Conservation (phyloP, 2,888 invertebrate species). For the Drosophila sordidapex region DNA sequence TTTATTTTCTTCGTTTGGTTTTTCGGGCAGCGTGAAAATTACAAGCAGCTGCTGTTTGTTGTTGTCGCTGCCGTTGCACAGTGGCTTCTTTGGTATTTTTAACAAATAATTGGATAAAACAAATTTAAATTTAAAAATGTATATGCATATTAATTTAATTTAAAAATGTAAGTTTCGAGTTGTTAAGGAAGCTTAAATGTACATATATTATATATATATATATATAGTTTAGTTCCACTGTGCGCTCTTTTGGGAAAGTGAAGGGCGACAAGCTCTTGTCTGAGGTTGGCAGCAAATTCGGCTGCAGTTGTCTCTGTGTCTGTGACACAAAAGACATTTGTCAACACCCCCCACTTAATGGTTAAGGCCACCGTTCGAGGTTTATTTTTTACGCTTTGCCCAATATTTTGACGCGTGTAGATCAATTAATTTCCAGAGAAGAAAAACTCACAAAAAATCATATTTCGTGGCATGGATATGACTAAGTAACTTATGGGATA, state of each 20-base stretch:
- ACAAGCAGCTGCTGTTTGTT: conserved; percentile 70
- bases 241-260: conserved; percentile 35
- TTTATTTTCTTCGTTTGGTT: conserved; percentile 6
- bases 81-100: conserved; percentile 5
- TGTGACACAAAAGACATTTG: conserved; percentile 77
- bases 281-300: conserved; percentile 27
- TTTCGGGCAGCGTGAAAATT: conserved; percentile 73
- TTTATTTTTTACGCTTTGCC: conserved; percentile 15
- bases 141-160: not conserved
- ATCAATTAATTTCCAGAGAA: conserved; percentile 64
- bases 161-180: not conserved
- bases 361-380: conserved; percentile 30
- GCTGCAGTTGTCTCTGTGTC: conserved; percentile 35
- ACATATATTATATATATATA: rapidly evolving
- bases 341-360: conserved; percentile 78
- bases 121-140: not conserved
- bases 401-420: conserved; percentile 77
- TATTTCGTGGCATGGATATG: conserved; percentile 42
- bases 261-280: conserved; percentile 51
- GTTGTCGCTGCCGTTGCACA: conserved; percentile 37
- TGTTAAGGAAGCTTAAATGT: not conserved
- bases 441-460: conserved; percentile 46
- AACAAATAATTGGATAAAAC: not conserved
- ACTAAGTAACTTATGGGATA: conserved; percentile 7
- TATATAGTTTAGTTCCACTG: conserved; percentile 12